Conservation (phyloP, 2,113 vertebrate species). For the Kryptolebias marmoratus region DNA sequence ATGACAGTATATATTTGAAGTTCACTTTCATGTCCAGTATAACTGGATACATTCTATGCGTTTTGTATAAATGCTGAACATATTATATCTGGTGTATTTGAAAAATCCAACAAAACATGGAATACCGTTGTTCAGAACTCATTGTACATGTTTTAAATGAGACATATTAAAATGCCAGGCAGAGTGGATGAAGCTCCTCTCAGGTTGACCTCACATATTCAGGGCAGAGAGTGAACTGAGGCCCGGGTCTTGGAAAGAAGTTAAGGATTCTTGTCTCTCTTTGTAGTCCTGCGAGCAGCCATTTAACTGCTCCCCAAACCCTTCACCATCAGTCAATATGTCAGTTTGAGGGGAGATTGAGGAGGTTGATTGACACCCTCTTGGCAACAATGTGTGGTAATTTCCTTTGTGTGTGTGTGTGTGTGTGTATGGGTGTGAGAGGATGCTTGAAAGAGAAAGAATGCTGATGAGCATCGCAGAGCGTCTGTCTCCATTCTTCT, state of each 20-base stretch:
- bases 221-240: constrained; percentile 51
- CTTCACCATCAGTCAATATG: constrained; percentile 75
- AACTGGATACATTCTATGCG: constrained; percentile 3
- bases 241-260: constrained; percentile 61
- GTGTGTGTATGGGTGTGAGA: constrained; percentile 62
- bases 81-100: constrained; percentile 9
- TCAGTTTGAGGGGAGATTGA: constrained; percentile 65
- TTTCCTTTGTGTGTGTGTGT: constrained; percentile 63
- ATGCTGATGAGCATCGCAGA: constrained; percentile 73
- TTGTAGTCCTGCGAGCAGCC: constrained; percentile 74
- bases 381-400: constrained; percentile 68
- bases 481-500: constrained; percentile 73
- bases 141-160: constrained; percentile 23
- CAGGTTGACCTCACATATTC: constrained; percentile 61
- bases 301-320: constrained; percentile 67
- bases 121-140: neutral
- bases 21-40: constrained; percentile 15
- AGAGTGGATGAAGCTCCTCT: constrained; percentile 20
- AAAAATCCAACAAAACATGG: constrained; percentile 26
- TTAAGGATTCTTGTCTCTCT: constrained; percentile 66
- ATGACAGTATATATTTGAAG: constrained; percentile 18
- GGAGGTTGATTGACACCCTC: constrained; percentile 70
- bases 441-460: constrained; percentile 68
- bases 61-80: neutral
- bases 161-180: constrained; percentile 37